A percentile compares a stretch with the other conserved stretches of the same genome.
Conservation (phyloP, 2,888 invertebrate genomes). For the Drosophila fungiperda region DNA sequence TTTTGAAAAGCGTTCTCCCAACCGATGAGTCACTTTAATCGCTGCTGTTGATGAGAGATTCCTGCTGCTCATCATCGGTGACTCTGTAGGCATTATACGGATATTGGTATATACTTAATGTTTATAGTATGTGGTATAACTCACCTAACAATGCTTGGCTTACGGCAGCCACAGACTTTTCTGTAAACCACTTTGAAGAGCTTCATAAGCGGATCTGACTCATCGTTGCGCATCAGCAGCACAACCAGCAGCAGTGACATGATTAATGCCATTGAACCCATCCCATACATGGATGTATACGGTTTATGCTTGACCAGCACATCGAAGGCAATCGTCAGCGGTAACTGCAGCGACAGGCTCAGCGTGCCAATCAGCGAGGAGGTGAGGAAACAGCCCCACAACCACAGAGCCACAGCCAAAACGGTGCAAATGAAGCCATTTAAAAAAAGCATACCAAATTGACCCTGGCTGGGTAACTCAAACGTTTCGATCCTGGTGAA, state of each 20-base stretch:
- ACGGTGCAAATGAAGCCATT: slow-evolving; percentile 97
- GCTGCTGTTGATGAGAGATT: slow-evolving; percentile 87
- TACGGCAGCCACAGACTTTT: slow-evolving; percentile 82
- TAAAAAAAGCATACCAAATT: slow-evolving; percentile 91
- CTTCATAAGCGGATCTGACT: slow-evolving; percentile 91
- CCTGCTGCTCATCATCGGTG: slow-evolving; percentile 88
- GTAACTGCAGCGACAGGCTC: slow-evolving; percentile 94
- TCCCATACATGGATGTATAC: slow-evolving; percentile 90
- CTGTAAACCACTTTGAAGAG: slow-evolving; percentile 84
- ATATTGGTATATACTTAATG: background rate
- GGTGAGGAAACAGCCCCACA: slow-evolving; percentile 97
- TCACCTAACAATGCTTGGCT: slow-evolving; percentile 83
- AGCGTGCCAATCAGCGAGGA: slow-evolving; percentile 95
- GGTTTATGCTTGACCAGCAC: slow-evolving; percentile 89
- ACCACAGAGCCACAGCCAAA: slow-evolving; percentile 95
- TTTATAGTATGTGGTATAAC: background rate
- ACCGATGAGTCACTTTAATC: slow-evolving; percentile 48
- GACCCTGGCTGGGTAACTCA: slow-evolving; percentile 92
- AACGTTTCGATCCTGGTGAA: slow-evolving; percentile 93
- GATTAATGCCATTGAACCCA: slow-evolving; percentile 92
- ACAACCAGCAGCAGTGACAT: slow-evolving; percentile 86
- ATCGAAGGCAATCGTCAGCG: slow-evolving; percentile 95
- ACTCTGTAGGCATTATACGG: slow-evolving; percentile 77
- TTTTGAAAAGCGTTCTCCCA: slow-evolving; percentile 56
- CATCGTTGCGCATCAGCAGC: slow-evolving; percentile 92